Conservation (phyloP, 1,140 invertebrate genomes). For the Pogonomyrmex californicus region DNA sequence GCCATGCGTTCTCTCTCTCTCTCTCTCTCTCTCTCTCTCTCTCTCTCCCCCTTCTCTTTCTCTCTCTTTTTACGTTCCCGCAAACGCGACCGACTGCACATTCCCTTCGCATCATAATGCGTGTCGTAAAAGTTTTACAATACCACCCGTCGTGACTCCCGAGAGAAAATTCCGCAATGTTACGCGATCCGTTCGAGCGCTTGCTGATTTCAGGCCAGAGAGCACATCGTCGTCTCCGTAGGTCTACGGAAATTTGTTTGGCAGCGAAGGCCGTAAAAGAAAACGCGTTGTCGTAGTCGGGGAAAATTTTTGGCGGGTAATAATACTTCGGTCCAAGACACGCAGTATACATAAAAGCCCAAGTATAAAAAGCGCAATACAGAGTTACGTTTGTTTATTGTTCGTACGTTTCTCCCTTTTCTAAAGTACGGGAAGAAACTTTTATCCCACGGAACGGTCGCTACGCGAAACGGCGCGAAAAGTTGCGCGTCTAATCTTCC, state of each 20-base stretch:
- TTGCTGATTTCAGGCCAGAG: conserved; percentile 27
- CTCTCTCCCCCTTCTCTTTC: neutral
- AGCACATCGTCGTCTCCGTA: neutral
- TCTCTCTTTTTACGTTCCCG: conserved; percentile 1
- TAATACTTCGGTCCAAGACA: neutral
- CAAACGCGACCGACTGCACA: conserved; percentile 10
- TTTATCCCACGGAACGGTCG: conserved; percentile 23
- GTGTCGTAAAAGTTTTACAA: conserved; percentile 60
- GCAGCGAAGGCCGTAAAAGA: neutral
- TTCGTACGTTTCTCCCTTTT: neutral
- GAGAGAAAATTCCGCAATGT: conserved; percentile 13
- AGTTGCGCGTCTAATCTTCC: conserved; percentile 55
- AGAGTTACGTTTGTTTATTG: conserved; percentile 25
- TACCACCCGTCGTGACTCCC: conserved; percentile 25
- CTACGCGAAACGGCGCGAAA: neutral
- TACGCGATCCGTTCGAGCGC: conserved; percentile 31
- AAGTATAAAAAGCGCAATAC: neutral
- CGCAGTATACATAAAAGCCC: neutral
- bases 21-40: neutral
- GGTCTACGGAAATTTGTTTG: conserved; percentile 41
- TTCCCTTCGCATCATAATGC: conserved; percentile 43
- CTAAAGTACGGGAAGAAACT: conserved; percentile 8
- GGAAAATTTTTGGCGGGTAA: conserved; percentile 17
- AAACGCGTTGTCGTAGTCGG: conserved; percentile 1
- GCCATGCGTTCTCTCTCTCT: neutral